phyloP scores from a whole-genome alignment of 2,888 invertebrate genomes.

The Agonum fuliginosum region DNA sequence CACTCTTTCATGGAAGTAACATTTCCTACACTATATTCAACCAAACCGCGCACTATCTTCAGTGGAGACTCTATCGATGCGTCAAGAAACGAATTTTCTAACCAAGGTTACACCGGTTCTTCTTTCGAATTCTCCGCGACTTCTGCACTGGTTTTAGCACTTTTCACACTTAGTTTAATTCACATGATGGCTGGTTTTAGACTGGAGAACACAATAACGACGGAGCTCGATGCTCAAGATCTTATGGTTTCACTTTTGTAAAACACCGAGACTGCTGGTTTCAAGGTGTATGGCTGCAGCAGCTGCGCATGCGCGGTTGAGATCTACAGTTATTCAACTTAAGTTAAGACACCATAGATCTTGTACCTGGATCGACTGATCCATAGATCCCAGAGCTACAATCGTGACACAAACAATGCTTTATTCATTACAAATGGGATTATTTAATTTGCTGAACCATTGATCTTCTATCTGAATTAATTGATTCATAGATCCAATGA shows the following conservation, averaged over 20 bases:
- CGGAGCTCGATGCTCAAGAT: conserved; percentile 64
- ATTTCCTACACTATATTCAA: no score
- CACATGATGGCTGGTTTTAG: conserved; percentile 17
- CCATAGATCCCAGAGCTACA: neutral
- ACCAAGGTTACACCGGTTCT: conserved; percentile 55
- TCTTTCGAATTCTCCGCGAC: conserved; percentile 14
- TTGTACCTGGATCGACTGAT: conserved; percentile 14
- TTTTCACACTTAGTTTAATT: conserved; percentile 7
- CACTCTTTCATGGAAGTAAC: conserved; percentile 45
- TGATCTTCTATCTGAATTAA: no score
- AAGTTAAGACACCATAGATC: conserved; percentile 54
- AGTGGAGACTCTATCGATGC: conserved; percentile 17
- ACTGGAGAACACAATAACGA: conserved; percentile 41
- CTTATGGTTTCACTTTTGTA: conserved; percentile 65
- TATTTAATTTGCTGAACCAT: no score
- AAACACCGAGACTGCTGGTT: conserved; percentile 62
- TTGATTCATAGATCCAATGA: no score
- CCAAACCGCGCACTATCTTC: no score
- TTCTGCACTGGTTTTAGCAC: conserved; percentile 1
- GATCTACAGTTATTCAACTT: conserved; percentile 70
- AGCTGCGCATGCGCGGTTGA: conserved; percentile 68
- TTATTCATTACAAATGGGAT: no score
- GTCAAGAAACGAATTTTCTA: conserved; percentile 29
- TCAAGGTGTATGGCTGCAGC: conserved; percentile 68
- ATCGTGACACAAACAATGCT: neutral